Evolutionary conservation across 2,888 invertebrate species (phyloP).

Genomic region (Parnassius glacialis): DNA sequence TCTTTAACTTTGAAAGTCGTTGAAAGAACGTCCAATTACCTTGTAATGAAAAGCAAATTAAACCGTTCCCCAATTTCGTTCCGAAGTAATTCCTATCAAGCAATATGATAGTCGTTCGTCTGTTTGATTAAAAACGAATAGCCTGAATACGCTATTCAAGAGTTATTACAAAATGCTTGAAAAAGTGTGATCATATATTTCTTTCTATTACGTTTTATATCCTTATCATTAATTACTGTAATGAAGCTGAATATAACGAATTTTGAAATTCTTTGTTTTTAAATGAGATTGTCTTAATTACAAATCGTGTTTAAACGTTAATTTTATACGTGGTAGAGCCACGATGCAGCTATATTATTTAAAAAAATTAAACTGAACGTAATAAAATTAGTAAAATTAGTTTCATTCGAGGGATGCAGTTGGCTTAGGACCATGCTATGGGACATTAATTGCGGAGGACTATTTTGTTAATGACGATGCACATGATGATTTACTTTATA

Average conservation of each 20-base stretch:
- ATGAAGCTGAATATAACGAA: not conserved
- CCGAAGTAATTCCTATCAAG: conserved; percentile 20
- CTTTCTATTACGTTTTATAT: conserved; percentile 16
- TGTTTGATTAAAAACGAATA: conserved; percentile 42
- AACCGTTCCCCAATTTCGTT: conserved; percentile 20
- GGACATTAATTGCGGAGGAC: too few species aligned
- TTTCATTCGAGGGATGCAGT: too few species aligned
- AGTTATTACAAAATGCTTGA: conserved; percentile 33
- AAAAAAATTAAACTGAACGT: too few species aligned
- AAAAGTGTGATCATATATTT: conserved; percentile 28
- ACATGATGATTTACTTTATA: too few species aligned
- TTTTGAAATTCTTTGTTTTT: not conserved
- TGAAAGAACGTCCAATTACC: conserved; percentile 33
- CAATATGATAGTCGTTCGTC: conserved; percentile 22
- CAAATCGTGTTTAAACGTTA: too few species aligned
- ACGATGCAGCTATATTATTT: too few species aligned
- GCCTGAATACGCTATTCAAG: conserved; percentile 31
- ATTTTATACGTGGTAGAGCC: too few species aligned
- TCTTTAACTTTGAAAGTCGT: conserved; percentile 2
- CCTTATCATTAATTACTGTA: not conserved
- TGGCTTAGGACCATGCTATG: too few species aligned
- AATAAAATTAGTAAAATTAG: too few species aligned
- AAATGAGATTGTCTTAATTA: not conserved
- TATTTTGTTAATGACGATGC: too few species aligned
- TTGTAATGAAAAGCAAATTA: conserved; percentile 23